Base-by-base conservation (phyloP, 2,888 invertebrate species). In the Macrostomum cliftonense region DNA sequence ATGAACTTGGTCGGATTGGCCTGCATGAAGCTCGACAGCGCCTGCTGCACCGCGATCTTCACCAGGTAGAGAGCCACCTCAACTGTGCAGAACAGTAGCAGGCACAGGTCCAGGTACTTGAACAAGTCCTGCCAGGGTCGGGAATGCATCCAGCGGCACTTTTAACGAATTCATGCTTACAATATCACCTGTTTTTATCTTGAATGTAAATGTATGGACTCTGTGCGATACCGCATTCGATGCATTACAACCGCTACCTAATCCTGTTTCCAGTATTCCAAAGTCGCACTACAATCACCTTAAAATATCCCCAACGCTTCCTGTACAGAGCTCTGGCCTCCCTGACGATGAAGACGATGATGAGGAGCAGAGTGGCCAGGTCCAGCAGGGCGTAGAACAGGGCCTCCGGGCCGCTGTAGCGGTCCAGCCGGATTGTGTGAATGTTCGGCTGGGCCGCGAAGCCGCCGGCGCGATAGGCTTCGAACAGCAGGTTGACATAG, bases 281-380 rank as follows among this genome's bases (percentile, higher is more conserved):
- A n/a, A n/a, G n/a, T n/a, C n/a, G n/a, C n/a, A n/a, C n/a, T n/a
- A n/a, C n/a, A n/a, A n/a, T 28, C 9, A 28, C 60, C 56, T 54
- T 57, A 51, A 64, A 64, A 50, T 67, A 69, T 5, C 39, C 47
- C 42, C 20, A 51, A 20, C 56, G 55, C 44, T 54, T 46, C n/a
- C 57, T 52, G 45, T 48, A 55, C 17, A 66, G 46, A 12, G 36
- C 46, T 14, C 49, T 52, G 12, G 60, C 13, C 50, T 68, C 67
- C 14, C 54, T 50, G 7, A 62, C 50, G 4, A 65, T 61, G 55
- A 63, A 68, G 57, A 59, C 64, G 14, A 68, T 43, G 17, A 63
- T 58, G 49, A 62, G 64, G 1, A 60, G 19, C 2, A 63, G 42
- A 37, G 62, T 64, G 14, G 60, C 20, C 39, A 59, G 58, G 20